These are phyloP conservation scores for Yponomeuta malinellus DNA, from an alignment of 2,888 invertebrate species.

Conservation along the genomic window DNA sequence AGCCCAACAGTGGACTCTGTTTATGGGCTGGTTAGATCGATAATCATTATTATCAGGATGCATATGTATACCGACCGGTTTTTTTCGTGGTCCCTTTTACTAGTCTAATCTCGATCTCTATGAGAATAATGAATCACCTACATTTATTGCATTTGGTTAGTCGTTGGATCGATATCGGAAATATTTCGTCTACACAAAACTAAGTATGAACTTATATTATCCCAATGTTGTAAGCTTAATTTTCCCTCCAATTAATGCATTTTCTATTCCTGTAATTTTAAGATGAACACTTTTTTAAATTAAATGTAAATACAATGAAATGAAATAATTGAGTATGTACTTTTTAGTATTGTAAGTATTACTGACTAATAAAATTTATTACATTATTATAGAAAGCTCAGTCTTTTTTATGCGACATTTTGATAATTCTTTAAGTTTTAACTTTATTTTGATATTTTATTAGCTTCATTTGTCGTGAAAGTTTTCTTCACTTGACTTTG, in stretches of 20 bases:
- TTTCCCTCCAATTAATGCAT: neutral
- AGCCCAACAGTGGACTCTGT: too few species aligned
- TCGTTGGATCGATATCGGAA: too few species aligned
- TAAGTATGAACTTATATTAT: too few species aligned
- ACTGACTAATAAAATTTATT: conserved; percentile 10
- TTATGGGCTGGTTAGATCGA: too few species aligned
- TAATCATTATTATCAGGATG: neutral
- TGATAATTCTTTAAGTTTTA: neutral
- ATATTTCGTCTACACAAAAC: too few species aligned
- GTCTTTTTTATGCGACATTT: neutral
- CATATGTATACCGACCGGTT: too few species aligned
- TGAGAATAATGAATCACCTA: neutral
- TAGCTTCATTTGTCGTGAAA: neutral
- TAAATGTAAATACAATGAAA: conserved; percentile 10
- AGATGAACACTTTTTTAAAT: neutral
- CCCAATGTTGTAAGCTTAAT: neutral
- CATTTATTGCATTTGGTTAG: neutral
- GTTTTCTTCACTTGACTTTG: neutral
- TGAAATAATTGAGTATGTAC: conserved; percentile 10
- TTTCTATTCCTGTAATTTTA: neutral
- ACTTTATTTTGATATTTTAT: neutral
- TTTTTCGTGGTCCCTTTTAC: neutral
- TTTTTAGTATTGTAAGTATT: conserved; percentile 8
- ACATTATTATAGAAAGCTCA: conserved; percentile 12
- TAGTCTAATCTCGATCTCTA: neutral